These are phyloP conservation scores for Lutra lutra DNA, from an alignment of 2,797 vertebrate species.

Conservation along the genomic window DNA sequence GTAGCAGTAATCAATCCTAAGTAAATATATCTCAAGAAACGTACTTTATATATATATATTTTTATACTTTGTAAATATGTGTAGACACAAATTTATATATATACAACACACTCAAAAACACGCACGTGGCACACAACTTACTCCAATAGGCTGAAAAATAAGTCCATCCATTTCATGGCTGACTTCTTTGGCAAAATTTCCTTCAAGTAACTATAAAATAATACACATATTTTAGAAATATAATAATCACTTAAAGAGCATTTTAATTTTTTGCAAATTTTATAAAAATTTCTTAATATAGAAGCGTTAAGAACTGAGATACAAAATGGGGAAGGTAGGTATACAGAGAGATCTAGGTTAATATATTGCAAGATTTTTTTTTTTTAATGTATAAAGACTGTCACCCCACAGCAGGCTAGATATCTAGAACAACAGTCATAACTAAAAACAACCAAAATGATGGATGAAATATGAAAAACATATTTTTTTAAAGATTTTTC, in stretches of 20 bases:
- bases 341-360: background rate
- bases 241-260: conserved; percentile 64
- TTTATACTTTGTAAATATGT: background rate
- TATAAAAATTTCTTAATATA: conserved; percentile 22
- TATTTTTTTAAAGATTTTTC: background rate
- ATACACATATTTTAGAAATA: conserved; percentile 67
- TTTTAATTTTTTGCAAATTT: conserved; percentile 52
- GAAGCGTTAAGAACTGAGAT: conserved; percentile 32
- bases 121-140: conserved; percentile 85
- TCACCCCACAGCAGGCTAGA: background rate
- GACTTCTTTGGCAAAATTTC: conserved; percentile 98
- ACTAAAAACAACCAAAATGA: conserved; percentile 38
- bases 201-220: conserved; percentile 94
- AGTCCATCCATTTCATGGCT: conserved; percentile 99
- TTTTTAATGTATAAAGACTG: background rate
- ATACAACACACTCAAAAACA: background rate
- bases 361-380: background rate
- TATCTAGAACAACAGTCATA: background rate
- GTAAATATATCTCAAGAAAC: background rate
- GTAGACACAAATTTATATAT: background rate
- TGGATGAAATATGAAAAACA: background rate
- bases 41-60: background rate
- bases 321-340: background rate
- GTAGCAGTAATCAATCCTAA: conserved; percentile 11
- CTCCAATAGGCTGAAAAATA: conserved; percentile 98